Evolutionary conservation across 53 echinoderm and acorn worm species (phyloP).

Genomic region (Zoroaster sp.): DNA sequence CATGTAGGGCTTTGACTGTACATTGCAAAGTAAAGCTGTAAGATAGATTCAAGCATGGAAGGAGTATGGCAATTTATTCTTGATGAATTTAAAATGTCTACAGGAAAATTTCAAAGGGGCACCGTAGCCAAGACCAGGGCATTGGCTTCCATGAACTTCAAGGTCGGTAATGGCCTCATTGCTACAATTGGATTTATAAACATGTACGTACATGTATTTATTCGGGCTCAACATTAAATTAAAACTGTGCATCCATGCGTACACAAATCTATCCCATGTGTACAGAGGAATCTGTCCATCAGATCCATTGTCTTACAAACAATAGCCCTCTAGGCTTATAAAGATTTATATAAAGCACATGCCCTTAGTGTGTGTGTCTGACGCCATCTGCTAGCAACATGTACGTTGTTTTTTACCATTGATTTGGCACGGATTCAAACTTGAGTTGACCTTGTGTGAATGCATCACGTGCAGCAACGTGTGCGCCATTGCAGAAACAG

Average conservation of each 20-base stretch:
- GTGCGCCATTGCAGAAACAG: slow-evolving; percentile 2
- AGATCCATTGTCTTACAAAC: slow-evolving; percentile 1
- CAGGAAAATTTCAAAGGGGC: no score
- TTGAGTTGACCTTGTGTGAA: neutral
- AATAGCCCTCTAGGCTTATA: neutral
- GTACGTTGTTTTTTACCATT: slow-evolving; percentile 16
- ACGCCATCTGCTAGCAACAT: neutral
- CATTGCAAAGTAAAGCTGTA: no score
- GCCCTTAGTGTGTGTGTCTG: neutral
- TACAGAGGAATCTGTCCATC: neutral
- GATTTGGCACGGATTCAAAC: slow-evolving; percentile 24
- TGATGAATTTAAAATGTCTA: no score
- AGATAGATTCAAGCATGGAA: no score
- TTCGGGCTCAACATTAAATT: no score
- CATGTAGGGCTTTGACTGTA: no score
- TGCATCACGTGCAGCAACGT: neutral
- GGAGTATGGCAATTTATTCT: no score
- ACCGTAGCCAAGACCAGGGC: no score
- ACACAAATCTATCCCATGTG: neutral
- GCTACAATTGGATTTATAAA: no score
- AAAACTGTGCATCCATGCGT: neutral
- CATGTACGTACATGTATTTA: no score
- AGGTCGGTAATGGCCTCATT: no score
- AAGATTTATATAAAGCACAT: neutral
- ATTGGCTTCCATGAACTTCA: no score